phyloP scores from a whole-genome alignment of 2,797 vertebrate species.

The Loris lydekkerianus region DNA sequence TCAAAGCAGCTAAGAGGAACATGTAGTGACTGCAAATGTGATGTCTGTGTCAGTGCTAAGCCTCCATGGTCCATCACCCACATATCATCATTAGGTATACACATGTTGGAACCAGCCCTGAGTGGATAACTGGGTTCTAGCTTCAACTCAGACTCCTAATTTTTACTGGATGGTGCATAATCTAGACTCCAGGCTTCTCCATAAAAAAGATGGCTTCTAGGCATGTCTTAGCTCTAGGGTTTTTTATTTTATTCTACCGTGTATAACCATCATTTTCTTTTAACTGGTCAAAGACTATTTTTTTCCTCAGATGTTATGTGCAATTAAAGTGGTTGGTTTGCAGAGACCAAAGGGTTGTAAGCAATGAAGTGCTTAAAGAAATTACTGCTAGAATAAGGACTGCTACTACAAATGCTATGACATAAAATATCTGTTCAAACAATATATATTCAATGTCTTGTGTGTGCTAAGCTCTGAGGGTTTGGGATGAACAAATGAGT shows the following conservation, averaged over 20 bases:
- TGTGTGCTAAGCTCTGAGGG: neutral
- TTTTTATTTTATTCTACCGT: neutral
- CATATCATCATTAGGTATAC: neutral
- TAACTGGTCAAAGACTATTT: neutral
- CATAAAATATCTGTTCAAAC: slow-evolving; percentile 36
- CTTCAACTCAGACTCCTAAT: neutral
- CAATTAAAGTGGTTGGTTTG: neutral
- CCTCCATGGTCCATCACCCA: neutral
- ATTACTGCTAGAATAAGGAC: neutral
- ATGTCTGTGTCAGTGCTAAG: neutral
- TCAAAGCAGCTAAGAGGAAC: neutral
- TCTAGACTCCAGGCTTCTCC: neutral
- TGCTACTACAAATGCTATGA: neutral
- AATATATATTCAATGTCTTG: neutral
- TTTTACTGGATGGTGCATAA: neutral
- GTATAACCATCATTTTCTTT: neutral
- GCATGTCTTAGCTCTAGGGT: neutral
- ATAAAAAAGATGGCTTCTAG: neutral
- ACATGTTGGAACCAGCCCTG: neutral
- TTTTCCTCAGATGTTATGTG: neutral
- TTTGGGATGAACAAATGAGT: neutral
- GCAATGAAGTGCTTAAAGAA: neutral
- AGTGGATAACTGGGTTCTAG: neutral
- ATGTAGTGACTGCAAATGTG: neutral
- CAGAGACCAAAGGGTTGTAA: neutral